Evolutionary conservation across 2,888 invertebrate species (phyloP), one percentile per base, ranked within the genome.

Genomic region (Trichacis sp.): DNA sequence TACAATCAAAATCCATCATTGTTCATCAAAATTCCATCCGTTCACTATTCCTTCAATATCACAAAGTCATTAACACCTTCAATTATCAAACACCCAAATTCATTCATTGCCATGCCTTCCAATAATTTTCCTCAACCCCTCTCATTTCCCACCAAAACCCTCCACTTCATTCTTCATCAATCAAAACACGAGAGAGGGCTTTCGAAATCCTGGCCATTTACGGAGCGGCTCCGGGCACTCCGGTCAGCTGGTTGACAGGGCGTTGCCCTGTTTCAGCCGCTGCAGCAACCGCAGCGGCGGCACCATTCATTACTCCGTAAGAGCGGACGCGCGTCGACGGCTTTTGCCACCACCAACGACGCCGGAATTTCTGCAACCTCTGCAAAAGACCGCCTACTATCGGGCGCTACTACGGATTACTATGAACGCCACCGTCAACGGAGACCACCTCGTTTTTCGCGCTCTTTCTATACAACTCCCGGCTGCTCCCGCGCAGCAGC

Each of bases 171-270:
- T 40, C 56, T 24, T n/a, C 30, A 29, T 4, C 49, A 12, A n/a
- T 1, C 6, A 12, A 24, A 45, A 38, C 40, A 19, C 36, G 42
- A n/a, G n/a, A n/a, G n/a, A n/a, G n/a, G n/a, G n/a, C 47, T 47
- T 40, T 36, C 58, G 42, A 43, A 43, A 43, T 8, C 18, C 19
- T 5, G 43, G 43, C n/a, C 18, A 43, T 17, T 57, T 67, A 74
- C 74, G 73, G 47, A 49, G 33, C 43, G 49, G 24, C 69, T 74
- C 74, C 72, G 70, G 57, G 70, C 74, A 77, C 77, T 79, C 78
- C 75, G 80, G 81, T 80, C 80, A 81, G 81, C 81, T 80, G 81
- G 78, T 77, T 76, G 77, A 71, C 77, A 81, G 80, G 80, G 80
- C 80, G 78, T 79, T 78, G 80, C 78, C 80, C 80, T 73, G 71